A percentile compares a stretch with the other conserved stretches of the same genome.
These are phyloP conservation scores for Tipula lateralis DNA, from an alignment of 2,888 invertebrate genomes.

Conservation along the genomic window DNA sequence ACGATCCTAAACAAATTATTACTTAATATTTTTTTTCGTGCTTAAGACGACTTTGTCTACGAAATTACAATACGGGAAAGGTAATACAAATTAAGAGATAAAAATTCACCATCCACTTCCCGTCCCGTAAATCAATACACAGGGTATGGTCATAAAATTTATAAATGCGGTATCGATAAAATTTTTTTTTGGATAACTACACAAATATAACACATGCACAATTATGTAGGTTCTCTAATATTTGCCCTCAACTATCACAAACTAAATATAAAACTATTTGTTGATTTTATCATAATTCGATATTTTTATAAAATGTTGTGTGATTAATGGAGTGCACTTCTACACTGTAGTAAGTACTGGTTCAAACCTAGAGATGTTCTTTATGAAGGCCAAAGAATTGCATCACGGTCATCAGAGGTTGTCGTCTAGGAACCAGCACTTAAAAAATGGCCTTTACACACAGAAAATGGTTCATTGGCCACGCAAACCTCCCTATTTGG, in stretches of 20 bases:
- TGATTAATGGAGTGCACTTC: too few species aligned
- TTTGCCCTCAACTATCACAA: background rate
- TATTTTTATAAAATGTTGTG: background rate
- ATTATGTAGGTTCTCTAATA: background rate
- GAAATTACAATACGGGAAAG: background rate
- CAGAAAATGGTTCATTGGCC: too few species aligned
- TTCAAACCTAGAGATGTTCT: too few species aligned
- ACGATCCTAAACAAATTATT: background rate
- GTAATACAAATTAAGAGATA: background rate
- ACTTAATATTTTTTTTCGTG: background rate
- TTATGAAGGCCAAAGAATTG: too few species aligned
- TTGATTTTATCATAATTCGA: background rate
- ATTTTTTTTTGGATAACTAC: background rate
- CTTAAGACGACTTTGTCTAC: background rate
- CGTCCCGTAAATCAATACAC: background rate
- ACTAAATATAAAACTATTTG: background rate
- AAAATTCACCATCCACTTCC: background rate
- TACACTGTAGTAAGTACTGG: too few species aligned
- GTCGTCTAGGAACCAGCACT: too few species aligned
- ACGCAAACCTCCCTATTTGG: too few species aligned
- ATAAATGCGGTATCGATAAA: conserved; percentile 13
- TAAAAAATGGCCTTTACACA: too few species aligned
- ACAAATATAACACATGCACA: background rate
- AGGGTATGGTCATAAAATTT: background rate
- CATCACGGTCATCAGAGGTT: too few species aligned